These are phyloP conservation scores for Eurypyga helias DNA, from an alignment of 2,113 vertebrate species.

Conservation along the genomic window DNA sequence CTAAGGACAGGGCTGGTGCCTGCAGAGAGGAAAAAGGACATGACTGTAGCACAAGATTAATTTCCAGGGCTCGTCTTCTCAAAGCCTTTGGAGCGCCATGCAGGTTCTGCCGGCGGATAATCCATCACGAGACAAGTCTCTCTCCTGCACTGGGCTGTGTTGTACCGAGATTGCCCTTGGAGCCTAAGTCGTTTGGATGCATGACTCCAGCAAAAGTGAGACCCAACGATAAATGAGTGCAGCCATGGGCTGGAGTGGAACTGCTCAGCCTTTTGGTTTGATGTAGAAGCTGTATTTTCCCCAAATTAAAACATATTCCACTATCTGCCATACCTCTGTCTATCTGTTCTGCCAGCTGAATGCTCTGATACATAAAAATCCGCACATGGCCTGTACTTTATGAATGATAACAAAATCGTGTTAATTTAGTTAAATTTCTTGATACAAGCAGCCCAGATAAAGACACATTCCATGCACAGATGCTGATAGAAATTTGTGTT, in stretches of 20 bases:
- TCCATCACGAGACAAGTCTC: constrained; percentile 4
- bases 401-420: background rate
- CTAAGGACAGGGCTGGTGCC: background rate
- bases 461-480: background rate
- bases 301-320: background rate
- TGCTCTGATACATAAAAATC: background rate
- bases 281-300: background rate
- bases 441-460: background rate
- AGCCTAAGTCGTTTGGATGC: background rate
- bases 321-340: background rate
- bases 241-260: background rate
- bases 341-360: background rate
- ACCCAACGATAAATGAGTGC: background rate
- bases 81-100: rapidly evolving
- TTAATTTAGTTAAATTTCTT: background rate
- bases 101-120: background rate
- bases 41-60: background rate
- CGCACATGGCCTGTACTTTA: background rate
- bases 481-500: background rate
- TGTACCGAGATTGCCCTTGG: background rate
- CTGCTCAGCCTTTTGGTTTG: background rate
- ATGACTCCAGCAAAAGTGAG: background rate
- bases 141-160: background rate
- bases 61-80: background rate
- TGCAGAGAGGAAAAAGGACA: background rate